A percentile compares a stretch with the other conserved stretches of the same genome.
Evolutionary conservation across 2,888 invertebrate species (phyloP).

Genomic region (Osedax frankpressi): DNA sequence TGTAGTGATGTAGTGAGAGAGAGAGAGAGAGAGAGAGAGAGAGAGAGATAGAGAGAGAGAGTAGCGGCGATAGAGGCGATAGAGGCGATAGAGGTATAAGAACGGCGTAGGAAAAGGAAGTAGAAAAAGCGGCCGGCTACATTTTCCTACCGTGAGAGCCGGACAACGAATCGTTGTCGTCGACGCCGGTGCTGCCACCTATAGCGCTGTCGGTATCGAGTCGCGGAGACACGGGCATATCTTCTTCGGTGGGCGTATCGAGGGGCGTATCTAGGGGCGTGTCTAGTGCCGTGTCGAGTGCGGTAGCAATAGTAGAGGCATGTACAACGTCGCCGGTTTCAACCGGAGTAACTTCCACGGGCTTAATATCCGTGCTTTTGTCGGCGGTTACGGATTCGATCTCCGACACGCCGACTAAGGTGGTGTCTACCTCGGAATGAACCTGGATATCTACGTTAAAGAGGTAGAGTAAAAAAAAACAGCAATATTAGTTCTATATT

Average conservation of each 20-base stretch:
- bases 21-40: conserved; percentile 27
- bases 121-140: not conserved
- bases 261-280: too few species aligned
- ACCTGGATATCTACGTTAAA: too few species aligned
- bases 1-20: conserved; percentile 42
- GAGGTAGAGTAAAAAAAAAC: too few species aligned
- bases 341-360: too few species aligned
- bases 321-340: too few species aligned
- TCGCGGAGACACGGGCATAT: not conserved
- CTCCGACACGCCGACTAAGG: not conserved
- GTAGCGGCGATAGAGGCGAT: not conserved
- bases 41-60: not conserved
- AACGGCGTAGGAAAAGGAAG: not conserved
- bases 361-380: not conserved
- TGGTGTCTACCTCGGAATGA: not conserved
- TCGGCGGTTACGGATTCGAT: not conserved
- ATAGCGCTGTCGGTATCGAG: not conserved
- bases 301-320: too few species aligned
- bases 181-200: not conserved
- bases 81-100: not conserved
- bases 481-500: too few species aligned
- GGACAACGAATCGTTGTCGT: not conserved
- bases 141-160: not conserved
- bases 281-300: too few species aligned
- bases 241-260: too few species aligned